These are phyloP conservation scores for Himalopsyche kuldschensis DNA, from an alignment of 2,888 invertebrate species.

Conservation along the genomic window DNA sequence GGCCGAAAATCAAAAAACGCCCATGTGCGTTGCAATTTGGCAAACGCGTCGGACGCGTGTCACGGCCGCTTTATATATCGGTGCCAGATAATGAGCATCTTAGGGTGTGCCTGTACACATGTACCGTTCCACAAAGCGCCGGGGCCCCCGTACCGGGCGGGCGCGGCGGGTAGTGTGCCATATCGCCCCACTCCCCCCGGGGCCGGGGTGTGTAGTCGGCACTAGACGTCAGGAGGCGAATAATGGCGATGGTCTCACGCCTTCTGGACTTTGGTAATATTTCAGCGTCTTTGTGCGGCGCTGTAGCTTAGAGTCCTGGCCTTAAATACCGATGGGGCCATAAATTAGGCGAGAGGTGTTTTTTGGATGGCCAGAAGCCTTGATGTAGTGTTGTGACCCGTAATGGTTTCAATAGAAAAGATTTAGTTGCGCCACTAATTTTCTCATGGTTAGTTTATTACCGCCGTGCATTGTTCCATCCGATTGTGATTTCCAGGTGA, in stretches of 20 bases:
- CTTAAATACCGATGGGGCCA: not conserved
- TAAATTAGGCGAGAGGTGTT: not conserved
- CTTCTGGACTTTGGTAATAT: constrained; percentile 3
- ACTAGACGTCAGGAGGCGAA: not conserved
- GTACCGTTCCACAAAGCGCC: constrained; percentile 1
- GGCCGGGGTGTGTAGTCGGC: not conserved
- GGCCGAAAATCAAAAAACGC: not conserved
- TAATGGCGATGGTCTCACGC: not conserved
- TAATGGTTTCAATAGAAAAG: not conserved
- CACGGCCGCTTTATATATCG: constrained; percentile 28
- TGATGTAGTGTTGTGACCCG: not conserved
- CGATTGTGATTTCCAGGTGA: no score
- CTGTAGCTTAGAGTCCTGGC: not conserved
- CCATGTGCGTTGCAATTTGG: not conserved
- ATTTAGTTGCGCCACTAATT: not conserved
- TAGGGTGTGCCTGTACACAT: constrained; percentile 25
- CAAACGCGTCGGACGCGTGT: constrained; percentile 9
- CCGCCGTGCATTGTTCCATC: no score
- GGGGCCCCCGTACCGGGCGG: not conserved
- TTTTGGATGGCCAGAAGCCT: not conserved
- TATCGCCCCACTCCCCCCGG: not conserved
- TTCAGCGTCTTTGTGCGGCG: not conserved
- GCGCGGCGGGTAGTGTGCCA: not conserved
- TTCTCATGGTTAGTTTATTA: no score
- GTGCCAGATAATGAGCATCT: constrained; percentile 34